These are phyloP conservation scores for Leucosticte australis DNA, from an alignment of 2,113 vertebrate genomes.

Conservation along the genomic window DNA sequence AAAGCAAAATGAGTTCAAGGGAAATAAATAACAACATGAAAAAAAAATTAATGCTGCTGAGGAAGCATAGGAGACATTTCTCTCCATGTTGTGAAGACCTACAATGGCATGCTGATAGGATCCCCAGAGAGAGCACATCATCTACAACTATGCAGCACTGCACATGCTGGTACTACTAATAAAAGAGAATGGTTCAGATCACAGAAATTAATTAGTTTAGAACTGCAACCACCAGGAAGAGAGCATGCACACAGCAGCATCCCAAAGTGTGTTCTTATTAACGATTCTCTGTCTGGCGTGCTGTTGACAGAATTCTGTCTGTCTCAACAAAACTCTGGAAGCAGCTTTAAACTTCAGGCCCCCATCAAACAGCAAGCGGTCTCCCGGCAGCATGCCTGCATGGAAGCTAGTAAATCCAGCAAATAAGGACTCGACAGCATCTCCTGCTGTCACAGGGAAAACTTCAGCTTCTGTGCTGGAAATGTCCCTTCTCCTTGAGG, in stretches of 20 bases:
- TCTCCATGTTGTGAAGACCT: slow-evolving; percentile 56
- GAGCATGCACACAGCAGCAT: slow-evolving; percentile 57
- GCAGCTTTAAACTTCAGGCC: slow-evolving; percentile 69
- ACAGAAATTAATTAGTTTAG: slow-evolving; percentile 74
- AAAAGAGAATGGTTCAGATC: slow-evolving; percentile 74
- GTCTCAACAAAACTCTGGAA: slow-evolving; percentile 76
- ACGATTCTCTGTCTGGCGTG: slow-evolving; percentile 58
- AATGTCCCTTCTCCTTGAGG: slow-evolving; percentile 42
- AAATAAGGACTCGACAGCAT: slow-evolving; percentile 67
- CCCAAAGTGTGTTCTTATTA: slow-evolving; percentile 58
- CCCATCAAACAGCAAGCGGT: slow-evolving; percentile 59
- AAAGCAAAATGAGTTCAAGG: slow-evolving; percentile 43
- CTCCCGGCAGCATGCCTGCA: slow-evolving; percentile 48
- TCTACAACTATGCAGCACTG: slow-evolving; percentile 49
- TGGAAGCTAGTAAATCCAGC: slow-evolving; percentile 58
- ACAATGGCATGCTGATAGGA: slow-evolving; percentile 54
- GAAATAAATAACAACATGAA: slow-evolving; percentile 70
- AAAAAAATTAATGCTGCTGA: slow-evolving; percentile 17
- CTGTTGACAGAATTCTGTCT: slow-evolving; percentile 74
- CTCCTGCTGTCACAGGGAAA: slow-evolving; percentile 66
- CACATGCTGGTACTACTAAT: slow-evolving; percentile 71
- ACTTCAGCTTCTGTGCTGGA: slow-evolving; percentile 44
- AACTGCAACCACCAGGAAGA: slow-evolving; percentile 69
- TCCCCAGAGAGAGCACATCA: slow-evolving; percentile 68
- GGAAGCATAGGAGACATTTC: slow-evolving; percentile 20